Evolutionary conservation across 2,113 vertebrate genomes (phyloP).

Genomic region (Hypanus sabinus): DNA sequence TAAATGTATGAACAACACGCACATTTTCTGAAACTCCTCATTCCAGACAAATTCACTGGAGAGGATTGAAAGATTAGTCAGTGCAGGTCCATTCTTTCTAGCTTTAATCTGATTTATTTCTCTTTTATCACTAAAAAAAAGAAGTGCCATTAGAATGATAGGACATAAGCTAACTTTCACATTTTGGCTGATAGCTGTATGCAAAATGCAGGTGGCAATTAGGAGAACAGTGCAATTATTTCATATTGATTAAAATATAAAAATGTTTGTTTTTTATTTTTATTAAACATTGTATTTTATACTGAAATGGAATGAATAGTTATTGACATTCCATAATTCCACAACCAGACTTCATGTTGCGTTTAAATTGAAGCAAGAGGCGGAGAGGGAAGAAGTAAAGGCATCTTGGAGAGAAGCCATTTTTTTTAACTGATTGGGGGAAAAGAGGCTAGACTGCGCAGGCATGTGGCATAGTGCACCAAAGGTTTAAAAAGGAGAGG

Average conservation of each 20-base stretch:
- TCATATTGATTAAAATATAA: neutral
- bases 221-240: neutral
- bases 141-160: neutral
- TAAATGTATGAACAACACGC: neutral
- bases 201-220: neutral
- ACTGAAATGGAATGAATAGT: neutral
- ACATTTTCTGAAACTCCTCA: neutral
- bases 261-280: neutral
- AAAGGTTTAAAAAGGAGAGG: too few species aligned
- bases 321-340: neutral
- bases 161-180: neutral
- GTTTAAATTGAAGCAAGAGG: too few species aligned
- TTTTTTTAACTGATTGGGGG: too few species aligned
- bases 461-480: too few species aligned
- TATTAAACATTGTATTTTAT: neutral
- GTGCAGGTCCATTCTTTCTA: neutral
- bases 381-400: too few species aligned
- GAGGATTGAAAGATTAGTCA: neutral
- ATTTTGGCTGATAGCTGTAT: neutral
- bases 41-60: neutral
- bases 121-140: neutral
- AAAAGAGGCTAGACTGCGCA: too few species aligned
- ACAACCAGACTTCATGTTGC: neutral
- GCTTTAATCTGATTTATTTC: neutral
- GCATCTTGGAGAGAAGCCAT: too few species aligned